Evolutionary conservation across 2,797 vertebrate genomes (phyloP), one percentile per base, ranked within the genome.

Genomic region (Valencia hispanica): DNA sequence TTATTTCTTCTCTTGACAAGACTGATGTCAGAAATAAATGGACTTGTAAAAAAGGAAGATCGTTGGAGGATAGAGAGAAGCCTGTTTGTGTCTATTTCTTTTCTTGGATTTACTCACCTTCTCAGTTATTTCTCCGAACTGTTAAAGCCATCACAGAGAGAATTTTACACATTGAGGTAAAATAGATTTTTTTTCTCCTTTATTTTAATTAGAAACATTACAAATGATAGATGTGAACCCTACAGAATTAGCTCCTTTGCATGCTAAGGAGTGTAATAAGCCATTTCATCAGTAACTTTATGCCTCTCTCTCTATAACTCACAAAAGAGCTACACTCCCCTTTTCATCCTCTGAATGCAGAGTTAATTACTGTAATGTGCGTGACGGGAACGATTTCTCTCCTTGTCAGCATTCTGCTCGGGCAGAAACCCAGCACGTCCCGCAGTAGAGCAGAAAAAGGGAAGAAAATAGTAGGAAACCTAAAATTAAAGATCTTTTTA

Each of bases 311-410:
- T 53, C 32, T 7, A 14, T 22, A 4, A 48, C 25, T 59, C 32
- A 87, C 71, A 82, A 66, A 84, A 79, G 59, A 47, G 63, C 75
- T 2, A 18, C 45, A 50, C 66, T 73, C 68, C 72, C 69, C 48
- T 78, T 81, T 77, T 55, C 59, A 75, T 71, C 74, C 39, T 81
- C 76, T 82, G 78, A 83, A 79, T 75, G 79, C 48, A 81, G 84
- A 88, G 79, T 88, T 86, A 86, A 88, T 91, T 86, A 88, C 78
- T 57, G 43, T 82, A 84, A 88, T 86, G 87, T 77, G 79, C 59
- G 50, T 76, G 79, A 90, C 4, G 30, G 75, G 72, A 85, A 83
- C 69, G 71, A 78, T 84, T 63, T 89, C 1, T 36, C 74, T 70
- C 43, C 32, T 74, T 12, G 86, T 90, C 90, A 91, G 89, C 89